Conservation (phyloP, 2,888 invertebrate genomes). For the Parnassius orleans region DNA sequence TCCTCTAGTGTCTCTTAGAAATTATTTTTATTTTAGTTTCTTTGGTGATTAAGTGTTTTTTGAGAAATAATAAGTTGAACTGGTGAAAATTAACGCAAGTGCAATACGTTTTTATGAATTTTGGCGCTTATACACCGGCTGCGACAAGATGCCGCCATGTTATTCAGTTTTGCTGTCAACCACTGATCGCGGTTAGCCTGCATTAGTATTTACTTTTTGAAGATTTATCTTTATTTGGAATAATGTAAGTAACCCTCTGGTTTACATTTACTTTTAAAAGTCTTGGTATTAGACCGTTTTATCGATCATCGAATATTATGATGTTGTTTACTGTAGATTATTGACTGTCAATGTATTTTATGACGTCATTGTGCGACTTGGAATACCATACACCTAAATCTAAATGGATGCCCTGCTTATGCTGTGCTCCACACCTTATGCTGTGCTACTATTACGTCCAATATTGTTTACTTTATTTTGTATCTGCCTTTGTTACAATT, state of each 20-base stretch:
- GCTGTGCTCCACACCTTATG: too few relatives aligned
- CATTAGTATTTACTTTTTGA: slow-evolving; percentile 45
- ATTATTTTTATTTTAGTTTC: slow-evolving; percentile 57
- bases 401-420: not conserved
- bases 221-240: slow-evolving; percentile 42
- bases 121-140: slow-evolving; percentile 68
- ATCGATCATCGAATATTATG: slow-evolving; percentile 23
- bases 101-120: slow-evolving; percentile 51
- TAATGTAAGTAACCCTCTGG: slow-evolving; percentile 47
- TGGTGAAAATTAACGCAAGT: slow-evolving; percentile 49
- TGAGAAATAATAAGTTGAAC: slow-evolving; percentile 44
- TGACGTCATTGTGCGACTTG: slow-evolving; percentile 67
- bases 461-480: too few relatives aligned
- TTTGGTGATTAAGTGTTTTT: slow-evolving; percentile 55
- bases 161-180: slow-evolving; percentile 78
- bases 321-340: slow-evolving; percentile 70
- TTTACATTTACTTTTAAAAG: slow-evolving; percentile 24
- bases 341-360: slow-evolving; percentile 71
- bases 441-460: too few relatives aligned
- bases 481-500: too few relatives aligned
- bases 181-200: slow-evolving; percentile 62
- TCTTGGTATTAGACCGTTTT: slow-evolving; percentile 2
- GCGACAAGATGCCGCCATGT: slow-evolving; percentile 79
- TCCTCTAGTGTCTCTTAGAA: slow-evolving; percentile 70
- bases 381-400: slow-evolving; percentile 15